These are phyloP conservation scores for Zaprionus davidi DNA, from an alignment of 1,140 invertebrate species.

Conservation along the genomic window DNA sequence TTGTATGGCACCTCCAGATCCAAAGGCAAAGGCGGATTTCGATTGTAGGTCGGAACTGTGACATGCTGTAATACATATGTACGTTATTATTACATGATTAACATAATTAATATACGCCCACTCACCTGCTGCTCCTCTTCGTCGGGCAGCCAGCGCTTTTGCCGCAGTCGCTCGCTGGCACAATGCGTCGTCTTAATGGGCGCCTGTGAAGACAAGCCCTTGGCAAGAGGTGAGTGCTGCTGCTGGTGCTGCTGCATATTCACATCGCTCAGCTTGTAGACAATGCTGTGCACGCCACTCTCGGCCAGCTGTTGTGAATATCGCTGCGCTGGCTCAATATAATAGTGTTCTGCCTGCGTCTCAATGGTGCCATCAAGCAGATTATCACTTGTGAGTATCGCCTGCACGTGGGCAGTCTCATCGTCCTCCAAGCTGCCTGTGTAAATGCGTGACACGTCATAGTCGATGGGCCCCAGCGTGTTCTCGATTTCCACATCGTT, in stretches of 20 bases:
- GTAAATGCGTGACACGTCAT: constrained; percentile 91
- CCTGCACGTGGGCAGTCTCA: constrained; percentile 92
- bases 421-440: constrained; percentile 93
- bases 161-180: constrained; percentile 76
- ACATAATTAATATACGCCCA: not conserved
- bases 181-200: constrained; percentile 72
- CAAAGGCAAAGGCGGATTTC: constrained; percentile 87
- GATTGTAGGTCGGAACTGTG: constrained; percentile 84
- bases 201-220: constrained; percentile 48
- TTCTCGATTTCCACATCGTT: constrained; percentile 92
- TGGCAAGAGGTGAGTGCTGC: constrained; percentile 35
- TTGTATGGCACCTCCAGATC: constrained; percentile 87
- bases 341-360: constrained; percentile 91
- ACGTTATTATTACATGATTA: not conserved
- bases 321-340: constrained; percentile 93
- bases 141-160: constrained; percentile 85
- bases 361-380: constrained; percentile 95
- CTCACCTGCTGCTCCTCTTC: constrained; percentile 50
- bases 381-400: constrained; percentile 93
- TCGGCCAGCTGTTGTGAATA: constrained; percentile 87
- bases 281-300: constrained; percentile 89
- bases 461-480: constrained; percentile 88
- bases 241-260: constrained; percentile 84
- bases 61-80: constrained; percentile 68
- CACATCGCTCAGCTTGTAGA: constrained; percentile 93